Conservation (phyloP, 1,140 invertebrate species). For the Panagrolaimus sp. region DNA sequence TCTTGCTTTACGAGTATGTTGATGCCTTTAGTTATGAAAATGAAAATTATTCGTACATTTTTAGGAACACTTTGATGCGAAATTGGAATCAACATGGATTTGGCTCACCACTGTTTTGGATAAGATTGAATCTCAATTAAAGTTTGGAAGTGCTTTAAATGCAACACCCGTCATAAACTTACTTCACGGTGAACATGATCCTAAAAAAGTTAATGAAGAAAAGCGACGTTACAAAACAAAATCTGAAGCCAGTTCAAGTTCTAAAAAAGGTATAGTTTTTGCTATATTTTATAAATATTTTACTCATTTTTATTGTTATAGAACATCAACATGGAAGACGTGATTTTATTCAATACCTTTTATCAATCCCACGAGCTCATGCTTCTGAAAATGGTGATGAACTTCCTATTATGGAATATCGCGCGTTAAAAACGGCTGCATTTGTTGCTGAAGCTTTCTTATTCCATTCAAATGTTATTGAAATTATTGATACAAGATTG, state of each 20-base stretch:
- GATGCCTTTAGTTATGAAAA: neutral
- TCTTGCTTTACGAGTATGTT: neutral
- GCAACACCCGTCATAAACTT: constrained; percentile 61
- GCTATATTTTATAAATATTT: too few relatives aligned
- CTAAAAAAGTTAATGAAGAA: constrained; percentile 48
- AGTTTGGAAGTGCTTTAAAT: constrained; percentile 82
- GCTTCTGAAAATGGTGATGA: constrained; percentile 75
- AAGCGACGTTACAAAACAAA: neutral
- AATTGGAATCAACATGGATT: constrained; percentile 88
- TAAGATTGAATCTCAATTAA: constrained; percentile 88
- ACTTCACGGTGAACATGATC: constrained; percentile 23
- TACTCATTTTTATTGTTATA: too few relatives aligned
- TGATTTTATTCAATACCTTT: constrained; percentile 89
- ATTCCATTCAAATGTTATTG: constrained; percentile 66
- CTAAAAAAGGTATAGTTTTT: too few relatives aligned
- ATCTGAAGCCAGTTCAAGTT: neutral
- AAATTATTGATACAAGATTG: constrained; percentile 60
- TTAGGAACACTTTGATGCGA: constrained; percentile 73
- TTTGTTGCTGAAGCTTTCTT: constrained; percentile 71
- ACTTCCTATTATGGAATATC: constrained; percentile 72
- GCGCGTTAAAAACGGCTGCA: constrained; percentile 84
- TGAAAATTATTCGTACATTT: constrained; percentile 31
- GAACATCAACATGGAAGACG: neutral
- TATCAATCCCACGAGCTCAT: constrained; percentile 89
- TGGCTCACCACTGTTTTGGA: constrained; percentile 97